Evolutionary conservation across 2,888 invertebrate species (phyloP).

Genomic region (Xestoiulus laeticollis): DNA sequence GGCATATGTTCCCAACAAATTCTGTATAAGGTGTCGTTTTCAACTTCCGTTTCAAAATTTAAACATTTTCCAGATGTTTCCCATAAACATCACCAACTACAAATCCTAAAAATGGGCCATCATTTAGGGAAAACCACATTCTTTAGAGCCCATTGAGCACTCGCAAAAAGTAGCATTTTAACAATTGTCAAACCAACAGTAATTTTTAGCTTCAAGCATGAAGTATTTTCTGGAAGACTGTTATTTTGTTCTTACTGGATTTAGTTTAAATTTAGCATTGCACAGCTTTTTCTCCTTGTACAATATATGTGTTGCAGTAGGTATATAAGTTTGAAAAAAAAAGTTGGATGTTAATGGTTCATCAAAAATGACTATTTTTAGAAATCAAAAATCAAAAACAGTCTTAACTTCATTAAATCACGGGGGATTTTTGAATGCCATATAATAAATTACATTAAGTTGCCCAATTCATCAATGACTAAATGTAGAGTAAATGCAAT

Average conservation of each 20-base stretch:
- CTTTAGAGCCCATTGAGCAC: too few relatives aligned
- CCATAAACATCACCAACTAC: not conserved
- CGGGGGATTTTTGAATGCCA: not conserved
- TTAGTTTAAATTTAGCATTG: not conserved
- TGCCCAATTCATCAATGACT: not conserved
- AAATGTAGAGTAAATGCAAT: not conserved
- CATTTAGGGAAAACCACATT: not conserved
- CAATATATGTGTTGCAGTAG: not conserved
- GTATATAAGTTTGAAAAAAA: not conserved
- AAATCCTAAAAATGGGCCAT: not conserved
- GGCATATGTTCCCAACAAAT: not conserved
- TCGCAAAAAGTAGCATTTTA: too few relatives aligned
- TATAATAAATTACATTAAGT: not conserved
- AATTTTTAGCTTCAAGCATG: too few relatives aligned
- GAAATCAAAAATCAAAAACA: not conserved
- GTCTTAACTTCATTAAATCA: not conserved
- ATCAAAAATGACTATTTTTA: not conserved
- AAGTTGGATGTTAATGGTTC: not conserved
- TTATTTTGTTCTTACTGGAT: not conserved
- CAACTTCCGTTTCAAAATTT: conserved; percentile 24
- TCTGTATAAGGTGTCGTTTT: not conserved
- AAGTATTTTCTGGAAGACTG: too few relatives aligned
- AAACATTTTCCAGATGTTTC: conserved; percentile 19
- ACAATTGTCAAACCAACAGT: too few relatives aligned
- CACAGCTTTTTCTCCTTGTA: not conserved